phyloP scores from a whole-genome alignment of 2,888 invertebrate genomes.

The Lucinisca nassula region DNA sequence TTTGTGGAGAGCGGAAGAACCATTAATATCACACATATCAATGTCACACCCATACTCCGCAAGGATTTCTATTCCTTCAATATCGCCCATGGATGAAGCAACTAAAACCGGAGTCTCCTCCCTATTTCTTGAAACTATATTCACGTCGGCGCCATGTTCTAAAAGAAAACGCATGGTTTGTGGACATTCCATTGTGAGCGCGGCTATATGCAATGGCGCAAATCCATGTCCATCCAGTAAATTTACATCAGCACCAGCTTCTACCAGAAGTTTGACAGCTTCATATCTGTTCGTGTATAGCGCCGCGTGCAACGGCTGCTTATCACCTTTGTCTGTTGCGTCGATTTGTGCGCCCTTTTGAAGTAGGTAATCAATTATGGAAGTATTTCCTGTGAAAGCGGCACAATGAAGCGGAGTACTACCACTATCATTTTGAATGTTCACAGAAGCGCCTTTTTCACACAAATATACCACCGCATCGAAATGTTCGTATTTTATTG shows the following conservation, averaged over 20 bases:
- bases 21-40: constrained; percentile 1
- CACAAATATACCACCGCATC: background rate
- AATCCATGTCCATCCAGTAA: background rate
- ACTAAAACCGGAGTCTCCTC: constrained; percentile 8
- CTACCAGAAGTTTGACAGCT: background rate
- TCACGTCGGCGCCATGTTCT: constrained; percentile 4
- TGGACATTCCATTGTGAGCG: constrained; percentile 17
- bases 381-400: background rate
- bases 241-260: constrained; percentile 15
- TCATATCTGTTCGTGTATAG: background rate
- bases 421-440: constrained; percentile 6
- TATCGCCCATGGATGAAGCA: constrained; percentile 10
- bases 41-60: constrained; percentile 11
- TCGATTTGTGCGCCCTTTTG: background rate
- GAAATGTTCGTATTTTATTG: background rate
- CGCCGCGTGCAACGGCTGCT: constrained; percentile 9
- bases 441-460: background rate
- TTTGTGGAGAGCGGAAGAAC: constrained; percentile 7
- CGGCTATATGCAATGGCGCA: constrained; percentile 12
- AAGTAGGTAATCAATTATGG: background rate
- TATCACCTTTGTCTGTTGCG: constrained; percentile 7
- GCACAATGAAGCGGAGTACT: background rate
- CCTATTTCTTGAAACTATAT: background rate
- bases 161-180: background rate
- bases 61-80: background rate